phyloP scores from a whole-genome alignment of 2,888 invertebrate genomes.

The Xestia rhomboidea region DNA sequence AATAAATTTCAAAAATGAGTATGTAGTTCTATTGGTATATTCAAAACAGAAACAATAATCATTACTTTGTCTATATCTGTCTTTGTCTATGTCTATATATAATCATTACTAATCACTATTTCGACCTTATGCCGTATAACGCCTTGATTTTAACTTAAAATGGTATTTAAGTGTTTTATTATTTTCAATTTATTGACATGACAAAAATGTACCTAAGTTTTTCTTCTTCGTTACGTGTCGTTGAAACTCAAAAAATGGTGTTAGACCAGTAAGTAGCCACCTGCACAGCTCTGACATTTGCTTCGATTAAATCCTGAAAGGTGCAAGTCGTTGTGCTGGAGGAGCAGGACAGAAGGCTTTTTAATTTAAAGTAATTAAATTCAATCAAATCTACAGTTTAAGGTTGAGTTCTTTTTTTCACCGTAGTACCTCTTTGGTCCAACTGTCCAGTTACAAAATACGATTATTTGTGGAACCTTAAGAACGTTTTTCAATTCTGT shows the following conservation, averaged over 20 bases:
- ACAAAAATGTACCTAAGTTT: too few relatives aligned
- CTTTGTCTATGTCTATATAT: too few relatives aligned
- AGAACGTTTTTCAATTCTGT: not conserved
- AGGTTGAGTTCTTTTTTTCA: not conserved
- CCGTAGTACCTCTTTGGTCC: not conserved
- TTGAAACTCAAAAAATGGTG: too few relatives aligned
- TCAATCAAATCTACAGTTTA: not conserved
- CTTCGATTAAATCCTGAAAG: too few relatives aligned
- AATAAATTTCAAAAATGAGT: not conserved
- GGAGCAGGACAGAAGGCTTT: too few relatives aligned
- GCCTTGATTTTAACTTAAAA: not conserved
- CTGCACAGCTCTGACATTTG: too few relatives aligned
- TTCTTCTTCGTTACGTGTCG: too few relatives aligned
- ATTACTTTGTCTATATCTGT: too few relatives aligned
- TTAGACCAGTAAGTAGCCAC: too few relatives aligned
- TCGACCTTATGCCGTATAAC: not conserved
- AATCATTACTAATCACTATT: not conserved
- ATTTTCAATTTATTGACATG: not conserved
- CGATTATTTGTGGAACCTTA: not conserved
- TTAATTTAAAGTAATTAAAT: too few relatives aligned
- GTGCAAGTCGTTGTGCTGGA: too few relatives aligned
- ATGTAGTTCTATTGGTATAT: not conserved
- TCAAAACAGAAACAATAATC: not conserved
- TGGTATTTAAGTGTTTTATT: not conserved
- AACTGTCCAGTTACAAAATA: not conserved